A percentile compares a stretch with the other conserved stretches of the same genome.
phyloP scores from a whole-genome alignment of 2,797 vertebrate species.

The Crenuchus spilurus region DNA sequence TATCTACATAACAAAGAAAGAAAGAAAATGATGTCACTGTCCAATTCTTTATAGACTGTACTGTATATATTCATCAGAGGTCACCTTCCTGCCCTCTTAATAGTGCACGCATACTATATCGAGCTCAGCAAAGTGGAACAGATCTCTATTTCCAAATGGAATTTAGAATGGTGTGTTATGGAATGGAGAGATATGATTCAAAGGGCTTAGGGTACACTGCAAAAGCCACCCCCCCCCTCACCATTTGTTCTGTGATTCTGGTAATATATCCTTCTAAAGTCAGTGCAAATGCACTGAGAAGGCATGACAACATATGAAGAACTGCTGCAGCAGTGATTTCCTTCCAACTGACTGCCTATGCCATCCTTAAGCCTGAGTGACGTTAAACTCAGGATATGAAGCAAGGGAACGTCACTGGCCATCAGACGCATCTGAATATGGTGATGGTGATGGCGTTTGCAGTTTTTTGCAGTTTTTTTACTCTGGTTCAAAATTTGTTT shows the following conservation, averaged over 20 bases:
- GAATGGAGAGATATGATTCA: conserved; percentile 6
- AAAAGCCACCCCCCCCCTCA: background rate
- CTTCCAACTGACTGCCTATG: background rate
- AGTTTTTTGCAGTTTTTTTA: no score
- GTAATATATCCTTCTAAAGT: conserved; percentile 39
- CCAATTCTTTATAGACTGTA: no score
- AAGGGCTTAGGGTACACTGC: background rate
- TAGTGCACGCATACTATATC: background rate
- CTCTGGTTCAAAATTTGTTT: no score
- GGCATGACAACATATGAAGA: conserved; percentile 28
- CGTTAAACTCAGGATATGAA: background rate
- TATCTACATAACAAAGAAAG: no score
- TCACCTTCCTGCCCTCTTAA: background rate
- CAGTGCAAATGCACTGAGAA: conserved; percentile 30
- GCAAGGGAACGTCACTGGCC: background rate
- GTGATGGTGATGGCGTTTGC: no score
- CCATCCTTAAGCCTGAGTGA: background rate
- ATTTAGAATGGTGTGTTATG: conserved; percentile 14
- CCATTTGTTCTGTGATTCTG: background rate
- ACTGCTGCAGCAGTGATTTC: background rate
- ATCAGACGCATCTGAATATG: background rate
- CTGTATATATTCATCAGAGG: background rate
- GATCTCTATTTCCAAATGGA: conserved; percentile 11
- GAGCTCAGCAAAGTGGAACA: conserved; percentile 2
- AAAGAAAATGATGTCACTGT: background rate